A percentile compares a stretch with the other conserved stretches of the same genome.
phyloP scores from a whole-genome alignment of 1,140 invertebrate genomes.

The Agrypnia vestita region DNA sequence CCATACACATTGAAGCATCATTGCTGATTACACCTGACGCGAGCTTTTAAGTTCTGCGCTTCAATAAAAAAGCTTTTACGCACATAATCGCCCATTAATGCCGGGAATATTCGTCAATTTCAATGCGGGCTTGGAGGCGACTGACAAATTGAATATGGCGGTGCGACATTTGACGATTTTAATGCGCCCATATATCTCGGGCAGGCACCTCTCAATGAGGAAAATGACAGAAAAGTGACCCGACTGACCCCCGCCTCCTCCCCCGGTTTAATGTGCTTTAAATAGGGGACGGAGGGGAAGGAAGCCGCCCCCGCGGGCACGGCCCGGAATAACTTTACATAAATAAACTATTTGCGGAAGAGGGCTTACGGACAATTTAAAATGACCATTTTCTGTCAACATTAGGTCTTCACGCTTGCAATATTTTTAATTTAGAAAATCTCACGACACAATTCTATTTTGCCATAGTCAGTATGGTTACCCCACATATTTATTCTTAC shows the following conservation, averaged over 20 bases:
- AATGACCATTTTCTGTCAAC: constrained; percentile 42
- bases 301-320: constrained; percentile 18
- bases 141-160: constrained; percentile 37
- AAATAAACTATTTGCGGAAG: constrained; percentile 48
- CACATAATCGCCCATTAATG: constrained; percentile 37
- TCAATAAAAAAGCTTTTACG: constrained; percentile 40
- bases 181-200: constrained; percentile 46
- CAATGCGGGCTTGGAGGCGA: constrained; percentile 14
- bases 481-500: too few relatives aligned
- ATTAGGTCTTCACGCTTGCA: constrained; percentile 29
- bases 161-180: constrained; percentile 43
- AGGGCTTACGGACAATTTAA: constrained; percentile 42
- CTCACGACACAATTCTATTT: too few relatives aligned
- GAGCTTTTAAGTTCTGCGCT: constrained; percentile 37
- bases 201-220: constrained; percentile 30
- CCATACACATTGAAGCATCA: constrained; percentile 24
- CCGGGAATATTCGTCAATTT: constrained; percentile 32
- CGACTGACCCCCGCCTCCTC: not conserved
- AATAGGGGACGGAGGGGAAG: constrained; percentile 37
- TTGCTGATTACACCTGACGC: constrained; percentile 35
- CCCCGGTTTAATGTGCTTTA: constrained; percentile 33
- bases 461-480: too few relatives aligned
- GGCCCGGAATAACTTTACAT: constrained; percentile 48
- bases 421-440: not conserved
- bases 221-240: constrained; percentile 43